Evolutionary conservation across 2,113 vertebrate genomes (phyloP).

Genomic region (Perca schrenkii): DNA sequence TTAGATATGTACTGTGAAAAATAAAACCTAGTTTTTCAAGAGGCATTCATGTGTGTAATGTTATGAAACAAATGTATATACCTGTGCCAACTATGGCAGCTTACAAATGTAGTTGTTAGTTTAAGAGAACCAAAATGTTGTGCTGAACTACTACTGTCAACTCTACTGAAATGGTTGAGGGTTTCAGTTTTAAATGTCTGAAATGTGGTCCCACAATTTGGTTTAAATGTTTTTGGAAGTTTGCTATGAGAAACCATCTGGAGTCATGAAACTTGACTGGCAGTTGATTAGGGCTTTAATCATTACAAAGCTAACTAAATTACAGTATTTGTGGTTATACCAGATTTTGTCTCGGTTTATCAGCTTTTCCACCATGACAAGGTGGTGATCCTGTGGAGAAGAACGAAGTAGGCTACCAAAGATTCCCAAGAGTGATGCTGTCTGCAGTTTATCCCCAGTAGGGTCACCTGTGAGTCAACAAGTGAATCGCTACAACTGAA

Average conservation of each 20-base stretch:
- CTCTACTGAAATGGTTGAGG: neutral
- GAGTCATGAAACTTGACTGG: neutral
- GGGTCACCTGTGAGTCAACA: no score
- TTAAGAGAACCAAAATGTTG: neutral
- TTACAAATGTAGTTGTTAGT: neutral
- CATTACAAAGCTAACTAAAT: neutral
- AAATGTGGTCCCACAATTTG: neutral
- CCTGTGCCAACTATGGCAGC: neutral
- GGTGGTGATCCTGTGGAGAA: no score
- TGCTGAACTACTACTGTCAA: neutral
- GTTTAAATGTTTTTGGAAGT: neutral
- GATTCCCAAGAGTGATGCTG: no score
- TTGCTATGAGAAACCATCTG: neutral
- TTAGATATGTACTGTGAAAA: neutral
- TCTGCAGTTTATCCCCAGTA: no score
- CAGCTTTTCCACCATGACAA: no score
- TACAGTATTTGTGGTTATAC: neutral
- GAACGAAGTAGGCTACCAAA: no score
- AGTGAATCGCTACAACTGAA: no score
- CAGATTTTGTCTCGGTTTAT: neutral
- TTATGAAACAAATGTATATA: no score
- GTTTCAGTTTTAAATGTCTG: neutral
- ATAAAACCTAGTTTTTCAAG: neutral
- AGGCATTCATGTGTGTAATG: no score
- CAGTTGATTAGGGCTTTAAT: neutral